Conservation (phyloP, 2,888 invertebrate genomes). For the Latrodectus hesperus region DNA sequence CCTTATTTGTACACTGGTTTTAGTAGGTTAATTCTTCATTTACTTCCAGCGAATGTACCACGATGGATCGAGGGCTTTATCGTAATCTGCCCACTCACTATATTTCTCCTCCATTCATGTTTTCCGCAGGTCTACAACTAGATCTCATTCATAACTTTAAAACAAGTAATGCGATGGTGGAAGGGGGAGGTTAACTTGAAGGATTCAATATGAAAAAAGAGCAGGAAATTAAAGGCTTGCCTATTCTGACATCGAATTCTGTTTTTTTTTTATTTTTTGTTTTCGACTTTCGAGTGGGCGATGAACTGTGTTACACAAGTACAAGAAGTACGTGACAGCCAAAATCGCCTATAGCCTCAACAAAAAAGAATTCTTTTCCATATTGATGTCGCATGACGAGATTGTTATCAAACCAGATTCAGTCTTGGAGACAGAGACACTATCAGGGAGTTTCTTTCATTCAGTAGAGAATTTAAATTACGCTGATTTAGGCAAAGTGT, state of each 20-base stretch:
- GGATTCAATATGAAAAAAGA: not conserved
- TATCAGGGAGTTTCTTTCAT: not conserved
- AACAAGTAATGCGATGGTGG: not conserved
- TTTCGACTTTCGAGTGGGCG: not conserved
- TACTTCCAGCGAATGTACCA: too few relatives aligned
- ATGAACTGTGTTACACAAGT: not conserved
- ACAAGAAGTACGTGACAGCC: not conserved
- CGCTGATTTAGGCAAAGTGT: not conserved
- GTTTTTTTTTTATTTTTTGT: not conserved
- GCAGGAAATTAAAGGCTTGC: not conserved
- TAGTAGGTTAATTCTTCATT: too few relatives aligned
- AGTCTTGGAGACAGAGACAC: not conserved
- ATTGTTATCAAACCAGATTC: not conserved
- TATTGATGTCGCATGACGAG: not conserved
- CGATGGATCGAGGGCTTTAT: not conserved
- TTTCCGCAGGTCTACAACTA: not conserved
- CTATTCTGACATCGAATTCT: not conserved
- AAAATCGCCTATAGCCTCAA: not conserved
- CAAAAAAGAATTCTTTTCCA: not conserved
- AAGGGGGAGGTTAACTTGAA: not conserved
- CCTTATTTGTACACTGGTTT: too few relatives aligned
- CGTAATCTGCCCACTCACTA: constrained; percentile 1
- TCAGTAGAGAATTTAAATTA: constrained; percentile 1
- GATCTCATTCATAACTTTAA: constrained; percentile 2
- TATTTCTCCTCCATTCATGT: not conserved